Base-by-base conservation (phyloP, 2,113 vertebrate genomes). In the Delphinus delphis region DNA sequence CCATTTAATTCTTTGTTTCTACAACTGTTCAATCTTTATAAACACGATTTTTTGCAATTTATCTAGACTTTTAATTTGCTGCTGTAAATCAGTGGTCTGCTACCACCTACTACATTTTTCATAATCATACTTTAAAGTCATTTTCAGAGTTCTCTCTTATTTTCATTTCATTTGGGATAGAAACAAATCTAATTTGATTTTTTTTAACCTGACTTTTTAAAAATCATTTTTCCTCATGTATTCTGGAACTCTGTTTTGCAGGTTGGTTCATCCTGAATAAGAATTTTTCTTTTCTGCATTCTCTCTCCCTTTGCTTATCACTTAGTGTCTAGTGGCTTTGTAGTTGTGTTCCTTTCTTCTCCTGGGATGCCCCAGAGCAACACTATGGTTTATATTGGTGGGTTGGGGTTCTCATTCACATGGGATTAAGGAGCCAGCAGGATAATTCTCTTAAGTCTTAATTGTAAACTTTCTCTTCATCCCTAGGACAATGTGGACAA, bases 1-100 rank as follows among this genome's bases (percentile, higher is more conserved):
- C 76, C 36, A 86, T 80, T 67, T 86, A 55, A 15, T 92, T 71
- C 33, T 96, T 36, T 83, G 55, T 96, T 68, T 96, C 10, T 62
- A 47, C 1, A 91, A 13, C 9, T 33, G 47, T 96, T 8, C 33
- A 33, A 28, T 47, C n/a, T 83, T 71, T 90, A 68, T 47, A 88
- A 82, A 33, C 23, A 81, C 28, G 8, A 55, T 33, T 55, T n/a
- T 77, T 80, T 76, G 13, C 25, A 85, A 74, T 55, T 38, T 65
- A 80, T 93, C 26, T 80, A 14, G 20, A 88, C 58, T 58, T 60
- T 94, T 81, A 36, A 91, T 7, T 70, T 68, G 18, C 58, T 85
- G 9, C 1, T 93, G 18, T 55, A 31, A 96, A 80, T 15, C 17
- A 1, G 20, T 81, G 15, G 41, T 38, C 53, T 93, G 18, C 3